These are phyloP conservation scores for Scolopax mira DNA, from an alignment of 2,113 vertebrate species.

Conservation along the genomic window DNA sequence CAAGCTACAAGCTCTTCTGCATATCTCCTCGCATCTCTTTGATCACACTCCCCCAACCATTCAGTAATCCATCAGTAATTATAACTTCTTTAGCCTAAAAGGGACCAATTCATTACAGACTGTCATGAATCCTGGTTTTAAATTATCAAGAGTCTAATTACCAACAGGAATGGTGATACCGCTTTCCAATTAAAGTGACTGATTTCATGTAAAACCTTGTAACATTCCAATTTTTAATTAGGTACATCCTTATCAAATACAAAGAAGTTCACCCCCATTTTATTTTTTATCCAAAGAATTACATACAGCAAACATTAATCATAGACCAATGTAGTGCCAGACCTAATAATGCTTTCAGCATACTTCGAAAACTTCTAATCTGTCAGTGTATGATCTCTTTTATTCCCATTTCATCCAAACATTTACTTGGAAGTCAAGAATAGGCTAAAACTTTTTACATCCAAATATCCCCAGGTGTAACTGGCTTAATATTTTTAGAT, in stretches of 20 bases:
- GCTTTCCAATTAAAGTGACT: conserved; percentile 72
- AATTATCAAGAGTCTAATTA: conserved; percentile 70
- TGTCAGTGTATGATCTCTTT: background rate
- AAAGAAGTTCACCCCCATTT: conserved; percentile 41
- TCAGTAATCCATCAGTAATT: conserved; percentile 62
- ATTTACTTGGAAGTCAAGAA: background rate
- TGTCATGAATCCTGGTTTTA: conserved; percentile 64
- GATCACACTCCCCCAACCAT: conserved; percentile 42
- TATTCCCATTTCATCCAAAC: background rate
- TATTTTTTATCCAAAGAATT: conserved; percentile 40
- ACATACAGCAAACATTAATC: conserved; percentile 51
- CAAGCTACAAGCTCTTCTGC: background rate
- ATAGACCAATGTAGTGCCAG: background rate
- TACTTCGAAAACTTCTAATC: background rate
- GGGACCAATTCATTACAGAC: conserved; percentile 60
- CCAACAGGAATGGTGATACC: conserved; percentile 3
- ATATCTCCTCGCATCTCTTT: conserved; percentile 38
- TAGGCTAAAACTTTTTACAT: background rate
- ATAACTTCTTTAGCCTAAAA: conserved; percentile 66
- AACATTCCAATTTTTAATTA: conserved; percentile 70
- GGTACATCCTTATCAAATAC: conserved; percentile 46
- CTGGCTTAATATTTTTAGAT: too few species aligned
- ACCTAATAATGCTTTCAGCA: background rate
- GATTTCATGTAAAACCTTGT: conserved; percentile 61
- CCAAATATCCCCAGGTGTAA: background rate